Base-by-base conservation (phyloP, 1,140 invertebrate genomes). In the Brachionus angularis region DNA sequence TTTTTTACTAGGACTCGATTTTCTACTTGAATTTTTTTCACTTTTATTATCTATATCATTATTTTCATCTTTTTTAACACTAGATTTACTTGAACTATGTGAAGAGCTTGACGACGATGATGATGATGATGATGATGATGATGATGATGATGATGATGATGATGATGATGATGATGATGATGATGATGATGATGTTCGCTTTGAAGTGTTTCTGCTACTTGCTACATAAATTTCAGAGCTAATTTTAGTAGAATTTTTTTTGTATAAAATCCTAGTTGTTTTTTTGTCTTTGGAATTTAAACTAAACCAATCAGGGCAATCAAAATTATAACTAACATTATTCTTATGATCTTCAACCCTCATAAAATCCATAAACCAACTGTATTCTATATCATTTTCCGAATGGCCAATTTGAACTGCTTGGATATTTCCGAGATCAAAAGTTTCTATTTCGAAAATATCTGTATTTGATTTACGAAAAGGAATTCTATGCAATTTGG, bases 331-430 rank as follows among this genome's bases (percentile, higher is more conserved):
- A 23, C 62, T 47, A 14, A 67, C 47, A 23, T 67, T 67, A 31
- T 46, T 67, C 16, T 25, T 23, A 23, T 46, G 62, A 31, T 67
- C 62, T 67, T 67, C 62, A 8, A 67, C 25, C 47, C 47, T 67
- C n/a, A 67, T 10, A 34, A 47, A 67, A 29, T 67, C 62, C 62
- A 67, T 67, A 21, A 67, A 67, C 62, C 62, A 67, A 34, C 47
- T 67, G 62, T 47, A 47, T 23, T 67, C 62, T 46, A 67, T 67
- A 23, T 34, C 62, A n/a, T 16, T 16, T 47, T 67, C 62, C 3
- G 31, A 46, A 8, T 67, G 62, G n/a, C 62, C 62, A 23, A 67
- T 47, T 67, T 50, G 62, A 67, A 67, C 21, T 12, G 62, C 62
- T 31, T 67, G 46, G 16, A 67, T 29, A 12, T 46, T 16, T 25